Conservation (phyloP, 2,113 vertebrate genomes). For the Empidonax alnorum region DNA sequence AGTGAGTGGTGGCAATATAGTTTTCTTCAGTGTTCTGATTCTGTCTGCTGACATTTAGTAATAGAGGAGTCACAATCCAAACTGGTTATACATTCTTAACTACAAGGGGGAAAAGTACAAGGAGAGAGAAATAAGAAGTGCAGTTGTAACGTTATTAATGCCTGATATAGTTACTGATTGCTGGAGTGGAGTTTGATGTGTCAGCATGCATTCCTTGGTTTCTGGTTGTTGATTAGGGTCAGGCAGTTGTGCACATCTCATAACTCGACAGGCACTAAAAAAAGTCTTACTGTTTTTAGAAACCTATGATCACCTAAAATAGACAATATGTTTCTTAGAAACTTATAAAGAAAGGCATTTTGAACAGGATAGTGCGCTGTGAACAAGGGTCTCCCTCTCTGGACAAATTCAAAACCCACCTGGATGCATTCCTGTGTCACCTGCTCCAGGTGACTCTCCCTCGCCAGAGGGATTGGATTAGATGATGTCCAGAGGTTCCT, state of each 20-base stretch:
- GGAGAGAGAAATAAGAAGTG: neutral
- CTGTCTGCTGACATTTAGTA: neutral
- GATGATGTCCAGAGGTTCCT: neutral
- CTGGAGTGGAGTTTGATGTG: neutral
- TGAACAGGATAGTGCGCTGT: neutral
- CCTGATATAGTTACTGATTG: neutral
- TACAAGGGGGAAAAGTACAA: neutral
- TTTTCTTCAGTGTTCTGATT: neutral
- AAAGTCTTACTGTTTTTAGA: neutral
- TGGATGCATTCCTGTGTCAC: neutral
- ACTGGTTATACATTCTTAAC: neutral
- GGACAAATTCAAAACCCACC: neutral
- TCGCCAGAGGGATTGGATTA: neutral
- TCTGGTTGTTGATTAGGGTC: neutral
- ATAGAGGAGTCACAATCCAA: neutral
- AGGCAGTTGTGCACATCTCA: neutral
- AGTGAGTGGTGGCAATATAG: neutral
- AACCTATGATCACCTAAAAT: neutral
- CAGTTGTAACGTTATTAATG: neutral
- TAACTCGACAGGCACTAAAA: neutral
- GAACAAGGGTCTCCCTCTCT: neutral
- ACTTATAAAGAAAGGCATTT: rapidly evolving
- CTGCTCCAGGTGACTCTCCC: neutral
- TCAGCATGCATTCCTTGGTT: rapidly evolving
- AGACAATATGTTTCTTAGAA: rapidly evolving